These are phyloP conservation scores for Bicyclus anynana DNA, from an alignment of 1,140 invertebrate species.

Conservation along the genomic window DNA sequence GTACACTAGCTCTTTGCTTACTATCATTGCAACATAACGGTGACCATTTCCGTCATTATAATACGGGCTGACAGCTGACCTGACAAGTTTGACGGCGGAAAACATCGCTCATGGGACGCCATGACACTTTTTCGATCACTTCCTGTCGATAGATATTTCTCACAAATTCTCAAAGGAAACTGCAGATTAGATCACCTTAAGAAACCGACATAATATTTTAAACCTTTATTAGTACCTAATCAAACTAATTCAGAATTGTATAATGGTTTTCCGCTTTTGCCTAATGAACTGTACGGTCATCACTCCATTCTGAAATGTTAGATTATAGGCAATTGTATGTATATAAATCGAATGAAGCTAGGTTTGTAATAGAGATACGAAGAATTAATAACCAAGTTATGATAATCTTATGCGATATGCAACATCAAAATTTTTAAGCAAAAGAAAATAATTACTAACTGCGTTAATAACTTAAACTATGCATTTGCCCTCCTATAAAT, in stretches of 20 bases:
- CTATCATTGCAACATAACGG: constrained; percentile 37
- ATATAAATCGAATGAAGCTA: no score
- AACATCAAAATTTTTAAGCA: no score
- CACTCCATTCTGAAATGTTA: not conserved
- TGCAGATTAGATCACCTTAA: not conserved
- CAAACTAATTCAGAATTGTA: not conserved
- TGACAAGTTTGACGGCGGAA: constrained; percentile 39
- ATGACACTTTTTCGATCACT: constrained; percentile 46
- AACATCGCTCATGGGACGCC: constrained; percentile 45
- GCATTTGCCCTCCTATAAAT: no score
- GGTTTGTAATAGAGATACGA: no score
- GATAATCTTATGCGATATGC: no score
- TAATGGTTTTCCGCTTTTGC: not conserved
- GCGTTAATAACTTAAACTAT: no score
- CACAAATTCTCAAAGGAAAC: constrained; percentile 17
- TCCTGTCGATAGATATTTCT: constrained; percentile 40
- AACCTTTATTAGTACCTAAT: not conserved
- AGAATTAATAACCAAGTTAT: no score
- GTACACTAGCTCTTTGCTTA: not conserved
- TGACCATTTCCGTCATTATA: constrained; percentile 34
- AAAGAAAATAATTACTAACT: no score
- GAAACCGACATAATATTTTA: constrained; percentile 2
- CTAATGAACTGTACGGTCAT: not conserved
- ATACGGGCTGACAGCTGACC: constrained; percentile 33
- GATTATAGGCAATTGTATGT: no score